Evolutionary conservation across 2,113 vertebrate genomes (phyloP).

Genomic region (Ornithorhynchus anatinus): DNA sequence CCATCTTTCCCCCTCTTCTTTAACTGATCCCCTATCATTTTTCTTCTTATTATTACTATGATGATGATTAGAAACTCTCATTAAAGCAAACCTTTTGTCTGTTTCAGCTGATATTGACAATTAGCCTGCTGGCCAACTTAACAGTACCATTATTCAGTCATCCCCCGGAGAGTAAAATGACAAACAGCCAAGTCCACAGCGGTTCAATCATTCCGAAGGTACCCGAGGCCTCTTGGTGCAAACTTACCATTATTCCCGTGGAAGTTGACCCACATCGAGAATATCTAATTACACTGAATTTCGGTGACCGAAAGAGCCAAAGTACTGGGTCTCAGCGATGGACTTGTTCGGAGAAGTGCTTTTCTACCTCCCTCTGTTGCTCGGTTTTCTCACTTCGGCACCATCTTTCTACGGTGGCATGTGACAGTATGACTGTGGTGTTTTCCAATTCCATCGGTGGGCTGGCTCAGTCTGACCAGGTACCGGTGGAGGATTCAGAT

Average conservation of each 20-base stretch:
- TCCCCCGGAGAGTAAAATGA: not conserved
- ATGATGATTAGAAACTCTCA: not conserved
- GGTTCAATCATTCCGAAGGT: not conserved
- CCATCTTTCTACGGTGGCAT: not conserved
- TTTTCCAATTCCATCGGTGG: not conserved
- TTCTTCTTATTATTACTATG: too few relatives aligned
- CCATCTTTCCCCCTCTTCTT: too few relatives aligned
- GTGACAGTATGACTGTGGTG: not conserved
- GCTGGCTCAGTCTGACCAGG: not conserved
- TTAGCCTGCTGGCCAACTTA: slow-evolving; percentile 5
- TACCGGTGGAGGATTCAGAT: not conserved
- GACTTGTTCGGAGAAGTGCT: not conserved
- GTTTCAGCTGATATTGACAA: slow-evolving; percentile 2
- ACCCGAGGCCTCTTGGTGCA: not conserved
- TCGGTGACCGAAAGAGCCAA: not conserved
- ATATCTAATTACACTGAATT: not conserved
- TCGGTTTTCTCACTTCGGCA: not conserved
- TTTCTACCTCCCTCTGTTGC: not conserved
- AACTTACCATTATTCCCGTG: not conserved
- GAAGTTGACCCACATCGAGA: not conserved
- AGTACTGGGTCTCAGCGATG: not conserved
- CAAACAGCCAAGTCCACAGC: not conserved
- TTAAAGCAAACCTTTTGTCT: not conserved
- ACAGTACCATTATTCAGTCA: not conserved
- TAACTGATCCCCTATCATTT: too few relatives aligned